Evolutionary conservation across 2,888 invertebrate species (phyloP).

Genomic region (Drosophila pegasa): DNA sequence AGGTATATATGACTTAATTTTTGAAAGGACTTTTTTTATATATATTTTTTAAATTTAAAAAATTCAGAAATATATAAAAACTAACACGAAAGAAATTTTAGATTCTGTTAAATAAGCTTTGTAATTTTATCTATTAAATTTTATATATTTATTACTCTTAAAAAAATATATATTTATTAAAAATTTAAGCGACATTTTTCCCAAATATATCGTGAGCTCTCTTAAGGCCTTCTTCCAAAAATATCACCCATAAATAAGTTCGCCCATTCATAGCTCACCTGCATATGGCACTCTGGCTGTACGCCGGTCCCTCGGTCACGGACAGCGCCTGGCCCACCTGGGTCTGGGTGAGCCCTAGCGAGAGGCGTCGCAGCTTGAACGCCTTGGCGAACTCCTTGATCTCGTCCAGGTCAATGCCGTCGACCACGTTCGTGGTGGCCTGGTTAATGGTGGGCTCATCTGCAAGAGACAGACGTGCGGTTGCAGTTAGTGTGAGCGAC

Average conservation of each 20-base stretch:
- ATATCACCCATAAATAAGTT: neutral
- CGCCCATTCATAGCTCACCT: constrained; percentile 88
- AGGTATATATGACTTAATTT: too few relatives aligned
- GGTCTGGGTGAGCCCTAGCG: constrained; percentile 97
- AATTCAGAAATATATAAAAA: neutral
- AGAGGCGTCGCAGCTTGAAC: constrained; percentile 96
- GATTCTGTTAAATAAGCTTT: too few relatives aligned
- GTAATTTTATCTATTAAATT: too few relatives aligned
- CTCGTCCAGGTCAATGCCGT: constrained; percentile 98
- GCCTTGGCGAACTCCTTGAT: constrained; percentile 99
- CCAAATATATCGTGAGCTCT: too few relatives aligned
- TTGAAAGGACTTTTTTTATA: too few relatives aligned
- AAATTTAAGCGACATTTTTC: neutral
- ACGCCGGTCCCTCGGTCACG: constrained; percentile 98
- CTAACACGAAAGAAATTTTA: neutral
- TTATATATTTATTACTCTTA: neutral
- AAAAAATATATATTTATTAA: neutral
- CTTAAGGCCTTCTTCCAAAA: too few relatives aligned
- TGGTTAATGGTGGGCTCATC: constrained; percentile 97
- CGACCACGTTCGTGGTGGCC: constrained; percentile 96
- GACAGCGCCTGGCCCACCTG: constrained; percentile 99
- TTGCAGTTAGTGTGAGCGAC: constrained; percentile 39
- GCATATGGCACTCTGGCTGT: constrained; percentile 99
- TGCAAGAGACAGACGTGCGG: constrained; percentile 82
- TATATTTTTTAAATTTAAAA: neutral